Percentiles rank a stretch among this genome's conserved stretches.
phyloP scores from a whole-genome alignment of 2,888 invertebrate species.

The Siphlonurus alternatus region DNA sequence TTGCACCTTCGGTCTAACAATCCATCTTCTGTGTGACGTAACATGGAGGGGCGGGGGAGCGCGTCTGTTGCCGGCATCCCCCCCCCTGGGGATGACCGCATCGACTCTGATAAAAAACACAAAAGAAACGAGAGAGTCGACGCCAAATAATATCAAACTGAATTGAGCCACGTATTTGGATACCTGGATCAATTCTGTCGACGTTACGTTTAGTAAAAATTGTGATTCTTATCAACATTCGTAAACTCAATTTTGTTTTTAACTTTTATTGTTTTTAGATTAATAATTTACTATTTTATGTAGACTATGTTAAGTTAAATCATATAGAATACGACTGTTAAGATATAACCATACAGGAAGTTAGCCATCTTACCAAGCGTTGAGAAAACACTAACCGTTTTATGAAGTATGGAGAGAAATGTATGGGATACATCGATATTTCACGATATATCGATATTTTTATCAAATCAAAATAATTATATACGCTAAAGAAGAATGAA shows the following conservation, averaged over 20 bases:
- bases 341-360: too few relatives aligned
- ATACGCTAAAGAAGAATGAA: too few relatives aligned
- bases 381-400: too few relatives aligned
- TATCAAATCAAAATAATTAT: too few relatives aligned
- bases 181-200: background rate
- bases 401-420: too few relatives aligned
- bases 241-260: background rate
- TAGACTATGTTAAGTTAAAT: too few relatives aligned
- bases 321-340: too few relatives aligned
- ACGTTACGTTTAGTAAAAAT: background rate
- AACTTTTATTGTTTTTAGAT: background rate
- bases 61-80: background rate
- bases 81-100: background rate
- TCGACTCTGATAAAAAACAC: background rate
- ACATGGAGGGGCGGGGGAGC: background rate
- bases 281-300: too few relatives aligned
- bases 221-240: background rate
- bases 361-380: too few relatives aligned
- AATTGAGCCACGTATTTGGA: background rate
- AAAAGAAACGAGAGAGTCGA: background rate
- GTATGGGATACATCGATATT: too few relatives aligned
- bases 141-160: too few relatives aligned
- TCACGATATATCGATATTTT: too few relatives aligned
- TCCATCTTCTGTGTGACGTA: background rate
- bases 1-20: background rate